Base-by-base conservation (phyloP, 2,888 invertebrate genomes). In the Stenolophus ochropezus region DNA sequence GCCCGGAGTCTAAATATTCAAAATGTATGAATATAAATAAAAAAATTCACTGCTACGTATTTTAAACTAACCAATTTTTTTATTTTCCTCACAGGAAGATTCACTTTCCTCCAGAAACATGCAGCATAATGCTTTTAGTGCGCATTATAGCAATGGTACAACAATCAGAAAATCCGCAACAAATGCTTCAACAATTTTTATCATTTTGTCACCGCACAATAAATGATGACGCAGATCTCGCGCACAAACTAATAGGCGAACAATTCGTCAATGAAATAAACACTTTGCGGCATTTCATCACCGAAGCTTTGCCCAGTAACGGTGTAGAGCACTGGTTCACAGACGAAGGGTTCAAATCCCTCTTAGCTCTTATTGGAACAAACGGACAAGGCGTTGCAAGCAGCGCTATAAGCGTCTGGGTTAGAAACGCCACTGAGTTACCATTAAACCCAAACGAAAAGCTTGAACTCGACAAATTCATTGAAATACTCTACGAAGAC, bases 311-410 rank as follows among this genome's bases (percentile, higher is more conserved):
- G 23, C 92, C 91, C 84, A 91, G 92, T 83, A 94, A 94, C 56
- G 90, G 92, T 85, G 90, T 94, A 3, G 91, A 93, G 83, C 91
- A 94, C 90, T 94, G 94, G 92, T 90, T 97, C 65, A 95, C 96
- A 5, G 93, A 94, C 0, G 96, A 96, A 84, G 84, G 84, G 2
- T 84, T 83, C 74, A 81, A 79, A 84, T 89, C 91, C 0, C 85
- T 93, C 0, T 91, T 93, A 91, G 94, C 94, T 0, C 87, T 96
- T 23, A 89, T 93, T 11, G 98, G 97, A 3, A 96, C 96, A n/a
- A 98, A 98, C 88, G 96, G 96, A 0, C 98, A 98, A 90, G 98
- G 98, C 2, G 95, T 98, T 79, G 98, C 97, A 1, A 96, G 97
- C 0, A 97, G 97, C 88, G 93, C 97, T 0, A 91, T 98, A 73